Evolutionary conservation across 2,113 vertebrate species (phyloP), one percentile per base, ranked within the genome.

Genomic region (Tupaia tana): DNA sequence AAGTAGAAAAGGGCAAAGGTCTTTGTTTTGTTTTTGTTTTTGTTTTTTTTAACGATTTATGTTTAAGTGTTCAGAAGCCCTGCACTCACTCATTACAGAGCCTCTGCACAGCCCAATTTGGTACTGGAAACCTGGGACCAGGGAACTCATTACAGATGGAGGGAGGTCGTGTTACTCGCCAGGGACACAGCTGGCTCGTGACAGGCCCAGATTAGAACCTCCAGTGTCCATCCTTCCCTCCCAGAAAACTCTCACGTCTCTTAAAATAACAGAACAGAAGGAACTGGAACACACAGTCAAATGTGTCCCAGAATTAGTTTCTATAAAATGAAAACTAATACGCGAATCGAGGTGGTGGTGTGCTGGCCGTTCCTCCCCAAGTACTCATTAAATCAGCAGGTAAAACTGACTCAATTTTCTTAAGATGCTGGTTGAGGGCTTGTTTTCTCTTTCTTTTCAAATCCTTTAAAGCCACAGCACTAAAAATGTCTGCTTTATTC

Each of bases 291-390:
- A 59, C 31, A 70, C 22, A 24, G 63, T 80, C 71, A 61, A 88
- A 74, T 29, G 63, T 79, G 83, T 43, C 80, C 89, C 86, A 83
- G 91, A 81, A 95, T 86, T 61, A 18, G 66, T 64, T 83, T 94
- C 91, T 66, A 67, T 88, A 81, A 95, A 96, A 74, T 66, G 71
- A 80, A 94, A 95, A 95, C 79, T 11, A 89, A 93, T 93, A 54
- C 43, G 69, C 18, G 20, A 74, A 82, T 61, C 25, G 34, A 66
- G 27, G 66, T 54, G 27, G 66, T 54, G 27, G 7, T 9, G 4
- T 18, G 43, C 59, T 27, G 61, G n/a, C 27, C n/a, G 15, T 4
- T 19, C 54, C 22, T 12, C 64, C 78, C 29, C 18, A 9, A 34
- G 61, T 3, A 34, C 22, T 29, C 43, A 64, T 64, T 54, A 66